A percentile compares a stretch with the other conserved stretches of the same genome.
Conservation (phyloP, 2,888 invertebrate species). For the Buathra laborator region DNA sequence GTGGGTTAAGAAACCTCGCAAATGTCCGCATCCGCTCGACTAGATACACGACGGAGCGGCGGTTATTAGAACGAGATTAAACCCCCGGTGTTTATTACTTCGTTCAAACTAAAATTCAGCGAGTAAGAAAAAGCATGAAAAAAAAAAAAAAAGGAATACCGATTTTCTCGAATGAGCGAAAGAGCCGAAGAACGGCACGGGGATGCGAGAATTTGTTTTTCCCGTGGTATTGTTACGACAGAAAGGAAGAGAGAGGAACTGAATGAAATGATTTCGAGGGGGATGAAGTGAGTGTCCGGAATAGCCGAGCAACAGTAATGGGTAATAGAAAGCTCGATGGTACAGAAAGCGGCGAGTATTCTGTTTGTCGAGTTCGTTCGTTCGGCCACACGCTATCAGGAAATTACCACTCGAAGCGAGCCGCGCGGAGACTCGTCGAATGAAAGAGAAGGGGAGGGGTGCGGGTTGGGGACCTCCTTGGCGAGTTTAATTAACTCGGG, state of each 20-base stretch:
- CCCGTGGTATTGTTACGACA: constrained; percentile 60
- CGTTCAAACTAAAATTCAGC: constrained; percentile 24
- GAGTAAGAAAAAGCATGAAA: background rate
- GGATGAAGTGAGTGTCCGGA: constrained; percentile 63
- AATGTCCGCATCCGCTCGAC: constrained; percentile 59
- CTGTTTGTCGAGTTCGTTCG: constrained; percentile 79
- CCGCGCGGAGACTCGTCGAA: constrained; percentile 68
- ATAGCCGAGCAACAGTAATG: constrained; percentile 66
- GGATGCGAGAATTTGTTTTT: constrained; percentile 20
- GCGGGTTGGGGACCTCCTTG: constrained; percentile 74
- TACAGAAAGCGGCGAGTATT: constrained; percentile 65
- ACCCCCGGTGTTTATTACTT: constrained; percentile 61
- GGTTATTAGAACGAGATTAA: constrained; percentile 71
- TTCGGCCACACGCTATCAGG: constrained; percentile 80
- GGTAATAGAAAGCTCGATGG: constrained; percentile 65
- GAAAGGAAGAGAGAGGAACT: constrained; percentile 50
- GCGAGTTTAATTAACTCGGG: constrained; percentile 83
- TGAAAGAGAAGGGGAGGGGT: constrained; percentile 70
- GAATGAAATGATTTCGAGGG: constrained; percentile 59
- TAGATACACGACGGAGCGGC: constrained; percentile 21
- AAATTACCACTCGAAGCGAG: constrained; percentile 82
- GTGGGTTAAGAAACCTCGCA: constrained; percentile 50
- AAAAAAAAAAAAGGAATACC: background rate
- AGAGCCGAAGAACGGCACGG: background rate
- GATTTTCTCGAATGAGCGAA: constrained; percentile 1